Evolutionary conservation across 1,140 invertebrate genomes (phyloP).

Genomic region (Schlechtendalia chinensis): DNA sequence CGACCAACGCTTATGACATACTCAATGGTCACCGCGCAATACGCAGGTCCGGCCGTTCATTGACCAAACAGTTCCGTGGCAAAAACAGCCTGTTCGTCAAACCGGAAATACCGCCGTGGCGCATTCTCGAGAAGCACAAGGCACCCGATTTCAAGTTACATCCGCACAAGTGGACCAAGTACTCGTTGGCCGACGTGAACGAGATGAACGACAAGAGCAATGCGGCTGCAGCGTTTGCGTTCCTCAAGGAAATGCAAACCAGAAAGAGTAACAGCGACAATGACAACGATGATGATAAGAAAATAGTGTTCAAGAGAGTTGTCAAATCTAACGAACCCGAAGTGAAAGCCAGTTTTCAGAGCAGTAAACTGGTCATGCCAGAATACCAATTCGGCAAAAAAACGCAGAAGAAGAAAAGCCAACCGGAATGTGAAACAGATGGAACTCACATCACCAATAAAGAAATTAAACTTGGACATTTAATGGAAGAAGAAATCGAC

Average conservation of each 20-base stretch:
- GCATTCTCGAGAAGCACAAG: slow-evolving; percentile 50
- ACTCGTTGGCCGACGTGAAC: slow-evolving; percentile 70
- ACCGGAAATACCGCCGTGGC: slow-evolving; percentile 62
- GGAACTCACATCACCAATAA: not conserved
- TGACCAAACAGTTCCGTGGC: slow-evolving; percentile 64
- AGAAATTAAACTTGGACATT: slow-evolving; percentile 51
- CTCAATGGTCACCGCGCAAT: not conserved
- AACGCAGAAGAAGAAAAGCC: slow-evolving; percentile 59
- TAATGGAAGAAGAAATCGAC: slow-evolving; percentile 50
- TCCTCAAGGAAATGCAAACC: slow-evolving; percentile 66
- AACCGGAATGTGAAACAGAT: slow-evolving; percentile 54
- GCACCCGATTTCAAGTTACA: slow-evolving; percentile 71
- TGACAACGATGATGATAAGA: slow-evolving; percentile 52
- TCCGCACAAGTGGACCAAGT: slow-evolving; percentile 75
- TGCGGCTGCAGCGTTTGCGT: slow-evolving; percentile 68
- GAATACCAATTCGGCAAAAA: slow-evolving; percentile 72
- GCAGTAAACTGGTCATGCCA: slow-evolving; percentile 72
- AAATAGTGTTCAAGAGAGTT: slow-evolving; percentile 53
- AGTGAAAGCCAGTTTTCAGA: slow-evolving; percentile 60
- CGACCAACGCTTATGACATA: not conserved
- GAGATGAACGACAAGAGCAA: slow-evolving; percentile 75
- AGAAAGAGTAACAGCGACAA: slow-evolving; percentile 57
- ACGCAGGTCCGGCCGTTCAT: not conserved
- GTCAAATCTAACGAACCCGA: not conserved
- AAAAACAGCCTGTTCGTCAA: slow-evolving; percentile 76